Evolutionary conservation across 2,888 invertebrate species (phyloP).

Genomic region (Drosophila rubida): DNA sequence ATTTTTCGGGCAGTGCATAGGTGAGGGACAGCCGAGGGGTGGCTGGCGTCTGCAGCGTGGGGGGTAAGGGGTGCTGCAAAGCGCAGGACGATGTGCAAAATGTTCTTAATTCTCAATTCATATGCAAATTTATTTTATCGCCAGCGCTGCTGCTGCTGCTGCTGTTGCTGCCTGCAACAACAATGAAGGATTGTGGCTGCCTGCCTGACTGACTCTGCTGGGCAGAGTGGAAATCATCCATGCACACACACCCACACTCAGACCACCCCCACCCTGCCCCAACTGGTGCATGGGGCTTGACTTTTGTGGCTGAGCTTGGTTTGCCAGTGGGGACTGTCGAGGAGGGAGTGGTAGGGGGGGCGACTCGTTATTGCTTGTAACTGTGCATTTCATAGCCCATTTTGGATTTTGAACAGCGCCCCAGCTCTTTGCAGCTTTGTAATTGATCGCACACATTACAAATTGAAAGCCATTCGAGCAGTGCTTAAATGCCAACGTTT

Average conservation of each 20-base stretch:
- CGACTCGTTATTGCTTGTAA: constrained; percentile 74
- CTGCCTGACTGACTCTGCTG: constrained; percentile 57
- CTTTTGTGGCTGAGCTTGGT: constrained; percentile 60
- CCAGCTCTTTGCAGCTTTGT: constrained; percentile 43
- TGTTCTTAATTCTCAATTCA: constrained; percentile 85
- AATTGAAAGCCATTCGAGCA: constrained; percentile 52
- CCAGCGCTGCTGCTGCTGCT: constrained; percentile 67
- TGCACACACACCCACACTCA: constrained; percentile 27
- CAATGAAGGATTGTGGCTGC: constrained; percentile 69
- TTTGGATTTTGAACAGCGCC: constrained; percentile 38
- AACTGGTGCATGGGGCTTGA: constrained; percentile 47
- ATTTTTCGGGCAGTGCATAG: background rate
- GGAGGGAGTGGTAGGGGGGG: constrained; percentile 9
- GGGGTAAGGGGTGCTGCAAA: constrained; percentile 12
- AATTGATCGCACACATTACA: constrained; percentile 74
- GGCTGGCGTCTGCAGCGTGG: background rate
- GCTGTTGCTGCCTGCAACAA: constrained; percentile 67
- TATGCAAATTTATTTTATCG: constrained; percentile 85
- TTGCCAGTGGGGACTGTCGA: constrained; percentile 27
- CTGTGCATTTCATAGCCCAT: constrained; percentile 68
- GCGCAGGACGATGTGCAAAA: constrained; percentile 81
- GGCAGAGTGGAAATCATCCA: constrained; percentile 41
- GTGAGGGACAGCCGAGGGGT: background rate
- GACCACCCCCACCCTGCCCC: constrained; percentile 14
- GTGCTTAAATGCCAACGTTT: constrained; percentile 51